Conservation (phyloP, 2,888 invertebrate species). For the Blastobasis adustella region DNA sequence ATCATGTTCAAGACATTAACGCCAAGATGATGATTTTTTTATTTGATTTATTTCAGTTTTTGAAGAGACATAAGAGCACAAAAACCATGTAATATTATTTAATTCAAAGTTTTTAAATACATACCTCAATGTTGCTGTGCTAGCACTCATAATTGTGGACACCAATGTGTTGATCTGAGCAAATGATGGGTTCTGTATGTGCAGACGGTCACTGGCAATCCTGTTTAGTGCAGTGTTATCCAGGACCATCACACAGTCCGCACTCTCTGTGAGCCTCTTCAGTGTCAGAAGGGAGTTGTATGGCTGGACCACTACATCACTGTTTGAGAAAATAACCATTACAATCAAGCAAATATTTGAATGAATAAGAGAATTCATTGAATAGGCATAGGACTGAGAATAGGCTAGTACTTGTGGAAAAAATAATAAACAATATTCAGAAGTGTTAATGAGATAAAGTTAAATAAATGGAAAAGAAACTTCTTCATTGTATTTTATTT, state of each 20-base stretch:
- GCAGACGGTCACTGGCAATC: slow-evolving; percentile 93
- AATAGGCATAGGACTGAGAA: background rate
- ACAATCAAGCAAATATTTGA: background rate
- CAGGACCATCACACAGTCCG: slow-evolving; percentile 97
- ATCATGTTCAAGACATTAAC: too few relatives aligned
- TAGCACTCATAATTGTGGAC: slow-evolving; percentile 98
- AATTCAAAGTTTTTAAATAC: background rate
- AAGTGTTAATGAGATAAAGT: background rate
- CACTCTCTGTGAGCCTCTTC: slow-evolving; percentile 94
- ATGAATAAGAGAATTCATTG: background rate
- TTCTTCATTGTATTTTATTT: background rate
- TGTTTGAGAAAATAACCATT: slow-evolving; percentile 31
- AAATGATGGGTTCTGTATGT: slow-evolving; percentile 96
- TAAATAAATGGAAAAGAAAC: background rate
- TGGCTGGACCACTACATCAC: slow-evolving; percentile 97
- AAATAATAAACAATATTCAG: background rate
- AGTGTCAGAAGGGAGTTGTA: slow-evolving; percentile 97
- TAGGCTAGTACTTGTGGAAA: too few relatives aligned
- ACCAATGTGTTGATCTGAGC: slow-evolving; percentile 98
- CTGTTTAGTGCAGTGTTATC: slow-evolving; percentile 98
- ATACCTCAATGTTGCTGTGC: slow-evolving; percentile 93
- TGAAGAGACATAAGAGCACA: too few relatives aligned
- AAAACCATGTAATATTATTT: background rate
- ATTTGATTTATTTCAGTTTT: too few relatives aligned
- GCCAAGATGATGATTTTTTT: too few relatives aligned